A percentile compares a stretch with the other conserved stretches of the same genome.
Evolutionary conservation across 2,113 vertebrate species (phyloP).

Genomic region (Semicossyphus pulcher): DNA sequence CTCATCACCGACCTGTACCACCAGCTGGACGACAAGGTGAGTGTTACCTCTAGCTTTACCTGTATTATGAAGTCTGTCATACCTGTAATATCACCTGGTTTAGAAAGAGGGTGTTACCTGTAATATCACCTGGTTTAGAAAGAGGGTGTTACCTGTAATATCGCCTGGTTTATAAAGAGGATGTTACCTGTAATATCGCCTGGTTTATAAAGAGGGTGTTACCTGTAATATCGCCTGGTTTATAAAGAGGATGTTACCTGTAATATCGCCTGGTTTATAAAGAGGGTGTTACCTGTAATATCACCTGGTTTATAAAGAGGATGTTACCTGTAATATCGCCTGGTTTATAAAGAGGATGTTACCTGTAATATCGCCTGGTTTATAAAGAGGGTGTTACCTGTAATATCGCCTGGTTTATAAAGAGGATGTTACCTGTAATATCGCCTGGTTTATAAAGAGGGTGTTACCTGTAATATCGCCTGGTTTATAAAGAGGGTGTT

Average conservation of each 20-base stretch:
- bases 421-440: constrained; percentile 71
- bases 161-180: constrained; percentile 90
- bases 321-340: constrained; percentile 66
- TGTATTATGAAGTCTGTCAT: constrained; percentile 91
- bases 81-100: constrained; percentile 88
- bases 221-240: constrained; percentile 82
- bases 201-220: constrained; percentile 87
- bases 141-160: constrained; percentile 71
- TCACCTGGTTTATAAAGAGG: constrained; percentile 90
- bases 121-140: constrained; percentile 89
- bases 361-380: constrained; percentile 82
- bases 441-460: constrained; percentile 90
- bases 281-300: constrained; percentile 71
- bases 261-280: constrained; percentile 89
- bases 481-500: constrained; percentile 87
- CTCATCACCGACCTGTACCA: constrained; percentile 92
- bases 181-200: constrained; percentile 66
- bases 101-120: constrained; percentile 83
- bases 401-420: constrained; percentile 89
- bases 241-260: constrained; percentile 83
- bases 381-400: constrained; percentile 83
- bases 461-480: constrained; percentile 66
- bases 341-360: constrained; percentile 87
- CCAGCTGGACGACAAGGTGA: constrained; percentile 96
- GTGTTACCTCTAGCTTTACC: constrained; percentile 90